A percentile compares a stretch with the other conserved stretches of the same genome.
These are phyloP conservation scores for Helostoma temminkii DNA, from an alignment of 2,797 vertebrate species.

Conservation along the genomic window DNA sequence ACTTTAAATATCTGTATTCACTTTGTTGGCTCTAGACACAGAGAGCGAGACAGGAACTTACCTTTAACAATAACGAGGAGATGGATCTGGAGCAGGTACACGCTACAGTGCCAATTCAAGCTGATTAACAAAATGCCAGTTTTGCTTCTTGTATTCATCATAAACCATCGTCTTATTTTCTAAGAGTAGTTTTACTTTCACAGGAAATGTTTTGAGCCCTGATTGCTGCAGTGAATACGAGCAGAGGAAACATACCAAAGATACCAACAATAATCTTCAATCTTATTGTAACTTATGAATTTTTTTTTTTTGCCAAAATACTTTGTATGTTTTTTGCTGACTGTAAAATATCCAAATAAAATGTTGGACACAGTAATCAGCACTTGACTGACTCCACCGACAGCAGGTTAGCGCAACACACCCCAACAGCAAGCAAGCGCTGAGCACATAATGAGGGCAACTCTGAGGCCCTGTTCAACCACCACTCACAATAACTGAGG, in stretches of 20 bases:
- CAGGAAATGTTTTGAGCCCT: constrained; percentile 72
- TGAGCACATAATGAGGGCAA: constrained; percentile 56
- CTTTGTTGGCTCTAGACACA: constrained; percentile 64
- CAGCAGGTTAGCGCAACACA: constrained; percentile 16
- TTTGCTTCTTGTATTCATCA: background rate
- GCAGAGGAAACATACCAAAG: constrained; percentile 20
- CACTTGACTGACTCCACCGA: constrained; percentile 36
- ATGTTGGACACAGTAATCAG: constrained; percentile 20
- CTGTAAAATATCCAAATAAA: constrained; percentile 28
- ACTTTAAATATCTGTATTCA: constrained; percentile 20
- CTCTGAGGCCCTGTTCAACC: constrained; percentile 38
- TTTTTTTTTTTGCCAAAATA: constrained; percentile 20
- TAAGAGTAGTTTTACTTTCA: constrained; percentile 31
- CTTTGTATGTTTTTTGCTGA: background rate
- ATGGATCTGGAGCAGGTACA: constrained; percentile 79
- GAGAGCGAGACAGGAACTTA: constrained; percentile 48
- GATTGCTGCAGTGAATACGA: constrained; percentile 14
- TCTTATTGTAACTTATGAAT: constrained; percentile 16
- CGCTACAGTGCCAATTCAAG: background rate
- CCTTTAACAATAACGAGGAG: constrained; percentile 63
- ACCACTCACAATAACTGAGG: constrained; percentile 44
- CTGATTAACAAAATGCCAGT: constrained; percentile 14
- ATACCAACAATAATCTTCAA: background rate
- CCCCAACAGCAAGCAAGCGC: constrained; percentile 21
- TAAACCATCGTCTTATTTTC: background rate